phyloP scores from a whole-genome alignment of 2,113 vertebrate genomes.

The Chaenocephalus aceratus region DNA sequence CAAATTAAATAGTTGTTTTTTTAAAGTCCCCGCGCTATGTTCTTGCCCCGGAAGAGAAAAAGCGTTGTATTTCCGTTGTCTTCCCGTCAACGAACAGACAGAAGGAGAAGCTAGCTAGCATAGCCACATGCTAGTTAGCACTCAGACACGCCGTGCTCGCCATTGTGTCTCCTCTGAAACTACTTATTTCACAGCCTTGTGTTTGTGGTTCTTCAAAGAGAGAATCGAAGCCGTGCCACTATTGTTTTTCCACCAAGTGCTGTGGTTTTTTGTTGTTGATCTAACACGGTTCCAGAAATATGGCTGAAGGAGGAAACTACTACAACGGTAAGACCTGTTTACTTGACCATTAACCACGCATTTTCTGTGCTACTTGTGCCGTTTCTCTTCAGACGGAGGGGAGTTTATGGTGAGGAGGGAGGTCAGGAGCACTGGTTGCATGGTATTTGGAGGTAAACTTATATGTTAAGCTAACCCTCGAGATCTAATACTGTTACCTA shows the following conservation, averaged over 20 bases:
- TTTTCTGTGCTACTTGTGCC: slow-evolving; percentile 21
- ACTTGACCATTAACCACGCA: background rate
- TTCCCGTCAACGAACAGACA: background rate
- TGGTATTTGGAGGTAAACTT: slow-evolving; percentile 70
- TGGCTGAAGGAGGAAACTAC: slow-evolving; percentile 80
- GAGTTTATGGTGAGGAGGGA: slow-evolving; percentile 66
- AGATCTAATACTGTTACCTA: background rate
- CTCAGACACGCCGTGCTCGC: background rate
- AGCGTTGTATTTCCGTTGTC: slow-evolving; percentile 31
- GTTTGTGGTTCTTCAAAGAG: slow-evolving; percentile 5
- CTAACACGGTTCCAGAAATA: slow-evolving; percentile 62
- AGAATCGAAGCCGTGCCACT: background rate
- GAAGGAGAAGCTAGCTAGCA: slow-evolving; percentile 25
- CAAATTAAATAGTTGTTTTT: background rate
- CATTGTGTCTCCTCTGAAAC: slow-evolving; percentile 6
- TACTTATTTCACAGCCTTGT: background rate
- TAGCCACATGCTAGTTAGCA: slow-evolving; percentile 12
- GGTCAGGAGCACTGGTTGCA: slow-evolving; percentile 61
- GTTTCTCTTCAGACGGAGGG: slow-evolving; percentile 54
- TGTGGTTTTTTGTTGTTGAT: slow-evolving; percentile 7
- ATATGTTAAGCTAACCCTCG: background rate
- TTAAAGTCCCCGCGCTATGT: background rate
- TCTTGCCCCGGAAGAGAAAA: slow-evolving; percentile 43
- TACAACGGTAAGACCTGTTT: slow-evolving; percentile 76
- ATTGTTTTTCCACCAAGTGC: background rate